Percentiles rank a stretch among this genome's conserved stretches.
Conservation (phyloP, 2,888 invertebrate species). For the Heliconius charithonia region DNA sequence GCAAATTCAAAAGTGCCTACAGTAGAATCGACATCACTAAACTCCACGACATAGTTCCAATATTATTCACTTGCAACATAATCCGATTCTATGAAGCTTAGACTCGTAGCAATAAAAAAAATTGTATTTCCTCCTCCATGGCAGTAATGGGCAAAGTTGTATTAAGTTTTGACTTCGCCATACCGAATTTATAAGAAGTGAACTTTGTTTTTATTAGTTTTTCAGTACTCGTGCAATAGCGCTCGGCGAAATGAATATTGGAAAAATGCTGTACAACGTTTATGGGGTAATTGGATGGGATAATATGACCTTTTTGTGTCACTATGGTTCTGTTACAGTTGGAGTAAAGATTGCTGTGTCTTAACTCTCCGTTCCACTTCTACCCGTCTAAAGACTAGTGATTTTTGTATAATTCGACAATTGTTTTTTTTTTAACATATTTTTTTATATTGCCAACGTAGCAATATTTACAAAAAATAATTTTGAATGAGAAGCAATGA, state of each 20-base stretch:
- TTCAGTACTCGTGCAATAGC: constrained; percentile 24
- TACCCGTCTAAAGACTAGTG: background rate
- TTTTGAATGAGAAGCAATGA: background rate
- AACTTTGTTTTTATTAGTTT: constrained; percentile 44
- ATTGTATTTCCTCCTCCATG: constrained; percentile 36
- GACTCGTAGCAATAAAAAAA: constrained; percentile 35
- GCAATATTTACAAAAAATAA: background rate
- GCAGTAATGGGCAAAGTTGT: constrained; percentile 42
- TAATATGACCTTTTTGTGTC: background rate
- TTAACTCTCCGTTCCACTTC: background rate
- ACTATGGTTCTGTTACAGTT: background rate
- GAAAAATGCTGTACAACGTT: constrained; percentile 4
- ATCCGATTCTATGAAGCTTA: constrained; percentile 14
- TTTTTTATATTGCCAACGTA: background rate
- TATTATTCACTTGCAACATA: constrained; percentile 24
- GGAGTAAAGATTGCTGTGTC: background rate
- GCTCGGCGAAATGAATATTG: constrained; percentile 29
- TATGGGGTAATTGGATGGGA: background rate
- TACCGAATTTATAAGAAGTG: constrained; percentile 39
- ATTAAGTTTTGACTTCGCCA: constrained; percentile 42
- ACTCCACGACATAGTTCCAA: constrained; percentile 8
- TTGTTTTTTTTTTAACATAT: background rate
- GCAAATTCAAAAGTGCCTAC: background rate
- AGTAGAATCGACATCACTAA: background rate
- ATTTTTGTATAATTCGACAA: background rate